phyloP scores from a whole-genome alignment of 2,113 vertebrate species.

The Tauraco erythrolophus region DNA sequence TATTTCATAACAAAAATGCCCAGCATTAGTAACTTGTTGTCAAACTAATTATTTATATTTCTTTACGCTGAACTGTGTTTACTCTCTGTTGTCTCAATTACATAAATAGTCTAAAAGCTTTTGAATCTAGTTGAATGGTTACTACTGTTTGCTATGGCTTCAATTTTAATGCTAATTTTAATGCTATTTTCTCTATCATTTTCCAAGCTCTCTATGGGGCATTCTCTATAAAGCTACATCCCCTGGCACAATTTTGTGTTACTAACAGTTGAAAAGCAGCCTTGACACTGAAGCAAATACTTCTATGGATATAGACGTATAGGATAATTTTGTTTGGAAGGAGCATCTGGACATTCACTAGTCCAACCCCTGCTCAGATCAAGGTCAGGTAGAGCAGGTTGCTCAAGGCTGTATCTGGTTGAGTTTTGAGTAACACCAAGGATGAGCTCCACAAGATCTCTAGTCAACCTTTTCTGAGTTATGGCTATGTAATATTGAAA shows the following conservation, averaged over 20 bases:
- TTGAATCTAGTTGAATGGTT: not conserved
- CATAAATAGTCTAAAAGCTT: not conserved
- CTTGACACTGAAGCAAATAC: not conserved
- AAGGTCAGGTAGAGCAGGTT: not conserved
- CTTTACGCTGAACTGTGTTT: not conserved
- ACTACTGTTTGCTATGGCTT: not conserved
- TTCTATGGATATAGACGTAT: not conserved
- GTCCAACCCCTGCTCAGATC: not conserved
- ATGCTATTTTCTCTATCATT: not conserved
- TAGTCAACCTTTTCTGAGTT: not conserved
- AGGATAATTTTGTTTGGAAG: not conserved
- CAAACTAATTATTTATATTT: not conserved
- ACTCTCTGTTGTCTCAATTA: not conserved
- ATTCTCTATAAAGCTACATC: not conserved
- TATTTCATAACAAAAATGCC: not conserved
- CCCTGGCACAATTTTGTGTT: not conserved
- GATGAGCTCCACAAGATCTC: fast-evolving
- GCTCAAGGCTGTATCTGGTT: not conserved
- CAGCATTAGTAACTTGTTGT: not conserved
- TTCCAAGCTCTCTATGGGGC: not conserved
- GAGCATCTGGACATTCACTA: not conserved
- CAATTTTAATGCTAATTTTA: not conserved
- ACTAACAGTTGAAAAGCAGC: not conserved
- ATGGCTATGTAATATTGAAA: not conserved
- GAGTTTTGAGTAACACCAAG: not conserved